Evolutionary conservation across 2,888 invertebrate genomes (phyloP), one percentile per base, ranked within the genome.

Genomic region (Phyto melanocephala): DNA sequence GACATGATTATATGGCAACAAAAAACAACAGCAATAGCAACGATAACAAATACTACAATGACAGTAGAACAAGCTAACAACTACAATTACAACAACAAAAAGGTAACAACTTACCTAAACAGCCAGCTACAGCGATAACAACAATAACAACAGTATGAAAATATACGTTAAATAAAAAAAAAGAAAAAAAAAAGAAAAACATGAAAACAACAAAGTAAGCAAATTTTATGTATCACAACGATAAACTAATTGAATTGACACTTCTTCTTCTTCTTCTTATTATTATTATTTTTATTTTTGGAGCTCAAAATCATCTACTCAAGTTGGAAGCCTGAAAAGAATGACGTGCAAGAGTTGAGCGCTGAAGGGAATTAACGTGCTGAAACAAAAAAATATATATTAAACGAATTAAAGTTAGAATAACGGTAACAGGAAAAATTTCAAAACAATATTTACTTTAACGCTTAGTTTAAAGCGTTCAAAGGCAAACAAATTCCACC

Each of bases 161-260:
- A 68, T 11, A 52, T 20, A 54, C n/a, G n/a, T n/a, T n/a, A n/a
- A n/a, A n/a, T n/a, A n/a, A n/a, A n/a, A n/a, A n/a, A 17, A 11
- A 45, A 65, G 1, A 28, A 65, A 33, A n/a, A 35, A 15, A 63
- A 63, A 24, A 47, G 24, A 37, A 75, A 47, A 75, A 40, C 20
- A 75, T 35, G 47, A 45, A 65, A 37, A 75, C 70, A 82, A 82
- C 70, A 82, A 82, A 71, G 79, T 82, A 82, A 79, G 82, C 82
- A 82, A 82, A 82, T 82, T 82, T 79, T 76, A 82, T 79, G 82
- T 82, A 82, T 79, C 82, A 82, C 70, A 82, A 82, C 79, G 79
- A 79, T 79, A 82, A 82, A 82, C 82, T 89, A 89, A 89, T 89
- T 89, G 89, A 89, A 89, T 89, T 89, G 89, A 89, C 89, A 89